phyloP scores from a whole-genome alignment of 1,140 invertebrate genomes.

The Lithobius niger region DNA sequence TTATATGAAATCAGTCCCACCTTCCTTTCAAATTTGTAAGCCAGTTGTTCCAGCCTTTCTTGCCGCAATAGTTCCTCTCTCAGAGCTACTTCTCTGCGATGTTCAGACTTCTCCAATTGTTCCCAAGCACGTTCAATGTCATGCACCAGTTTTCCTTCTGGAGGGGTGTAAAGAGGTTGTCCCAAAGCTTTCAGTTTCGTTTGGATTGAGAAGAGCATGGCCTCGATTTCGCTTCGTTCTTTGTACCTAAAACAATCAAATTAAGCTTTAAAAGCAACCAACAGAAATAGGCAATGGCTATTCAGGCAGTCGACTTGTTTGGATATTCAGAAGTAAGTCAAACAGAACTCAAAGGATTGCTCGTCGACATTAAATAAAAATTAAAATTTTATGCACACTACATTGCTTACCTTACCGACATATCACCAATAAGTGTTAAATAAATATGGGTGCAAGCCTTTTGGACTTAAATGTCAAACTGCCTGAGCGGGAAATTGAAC shows the following conservation, averaged over 20 bases:
- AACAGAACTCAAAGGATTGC: too few species aligned
- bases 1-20: too few species aligned
- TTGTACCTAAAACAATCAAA: conserved; percentile 82
- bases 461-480: too few species aligned
- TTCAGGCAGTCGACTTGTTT: too few species aligned
- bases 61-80: conserved; percentile 81
- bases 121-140: conserved; percentile 65
- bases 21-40: conserved; percentile 92
- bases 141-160: conserved; percentile 61
- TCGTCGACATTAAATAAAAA: too few species aligned
- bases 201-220: conserved; percentile 91
- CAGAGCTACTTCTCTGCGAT: conserved; percentile 81
- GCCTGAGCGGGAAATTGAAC: too few species aligned
- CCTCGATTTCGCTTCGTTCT: conserved; percentile 93
- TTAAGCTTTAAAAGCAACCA: conserved; percentile 13
- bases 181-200: conserved; percentile 86
- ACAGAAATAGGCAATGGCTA: too few species aligned
- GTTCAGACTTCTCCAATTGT: conserved; percentile 82
- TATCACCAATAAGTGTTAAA: too few species aligned
- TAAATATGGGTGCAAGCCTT: too few species aligned
- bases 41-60: conserved; percentile 85
- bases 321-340: too few species aligned
- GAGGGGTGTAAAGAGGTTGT: conserved; percentile 74
- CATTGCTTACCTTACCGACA: too few species aligned
- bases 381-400: too few species aligned